A percentile compares a stretch with the other conserved stretches of the same genome.
Evolutionary conservation across 2,888 invertebrate species (phyloP).

Genomic region (Drosophila rubida): DNA sequence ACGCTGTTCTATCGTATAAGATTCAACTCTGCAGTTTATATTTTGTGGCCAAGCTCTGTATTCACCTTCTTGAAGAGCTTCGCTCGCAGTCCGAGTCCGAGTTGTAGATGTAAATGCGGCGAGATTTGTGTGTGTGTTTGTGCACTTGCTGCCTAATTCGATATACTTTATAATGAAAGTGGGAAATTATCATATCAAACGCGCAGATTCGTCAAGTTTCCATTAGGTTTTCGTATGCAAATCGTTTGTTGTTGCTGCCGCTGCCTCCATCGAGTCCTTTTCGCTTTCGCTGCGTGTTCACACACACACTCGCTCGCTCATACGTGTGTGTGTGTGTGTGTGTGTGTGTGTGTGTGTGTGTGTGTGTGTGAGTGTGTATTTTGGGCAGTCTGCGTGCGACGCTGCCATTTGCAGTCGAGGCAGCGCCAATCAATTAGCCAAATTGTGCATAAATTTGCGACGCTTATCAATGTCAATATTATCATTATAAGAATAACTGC

Average conservation of each 20-base stretch:
- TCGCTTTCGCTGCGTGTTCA: constrained; percentile 8
- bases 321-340: neutral
- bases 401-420: constrained; percentile 51
- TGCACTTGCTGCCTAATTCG: neutral
- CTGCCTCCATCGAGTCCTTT: neutral
- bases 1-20: too few relatives aligned
- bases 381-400: constrained; percentile 49
- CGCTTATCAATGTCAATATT: constrained; percentile 80
- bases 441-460: constrained; percentile 80
- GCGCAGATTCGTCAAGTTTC: constrained; percentile 1
- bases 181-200: constrained; percentile 4
- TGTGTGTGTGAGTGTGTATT: constrained; percentile 16
- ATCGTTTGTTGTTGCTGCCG: constrained; percentile 3
- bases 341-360: neutral
- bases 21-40: too few relatives aligned
- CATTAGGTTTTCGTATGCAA: constrained; percentile 15
- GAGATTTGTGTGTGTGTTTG: neutral
- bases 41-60: too few relatives aligned
- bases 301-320: constrained; percentile 2
- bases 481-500: constrained; percentile 73
- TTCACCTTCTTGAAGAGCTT: too few relatives aligned
- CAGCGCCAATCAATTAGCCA: constrained; percentile 76
- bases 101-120: neutral
- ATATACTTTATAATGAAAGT: neutral
- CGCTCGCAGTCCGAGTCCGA: too few relatives aligned